Evolutionary conservation across 1,140 invertebrate species (phyloP).

Genomic region (Rhysida immarginata): DNA sequence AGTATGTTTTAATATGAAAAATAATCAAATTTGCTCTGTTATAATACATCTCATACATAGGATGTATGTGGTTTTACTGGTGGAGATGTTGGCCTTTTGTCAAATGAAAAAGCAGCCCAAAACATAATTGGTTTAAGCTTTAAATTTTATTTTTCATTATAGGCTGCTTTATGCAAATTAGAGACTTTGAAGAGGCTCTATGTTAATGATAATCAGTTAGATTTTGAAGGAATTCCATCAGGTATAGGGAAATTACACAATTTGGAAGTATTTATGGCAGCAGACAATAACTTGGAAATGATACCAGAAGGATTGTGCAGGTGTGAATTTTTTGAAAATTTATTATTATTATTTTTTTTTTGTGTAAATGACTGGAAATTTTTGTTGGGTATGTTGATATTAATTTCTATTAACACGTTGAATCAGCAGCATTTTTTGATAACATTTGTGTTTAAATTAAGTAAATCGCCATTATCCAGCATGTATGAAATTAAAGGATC

Average conservation of each 20-base stretch:
- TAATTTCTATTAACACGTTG: too few relatives aligned
- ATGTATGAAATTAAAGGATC: too few relatives aligned
- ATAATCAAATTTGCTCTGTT: too few relatives aligned
- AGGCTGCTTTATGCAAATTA: constrained; percentile 68
- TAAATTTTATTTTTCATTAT: constrained; percentile 4
- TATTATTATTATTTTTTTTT: constrained; percentile 4
- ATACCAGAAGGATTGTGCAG: constrained; percentile 94
- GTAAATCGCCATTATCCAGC: too few relatives aligned
- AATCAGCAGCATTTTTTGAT: too few relatives aligned
- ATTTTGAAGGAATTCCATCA: constrained; percentile 95
- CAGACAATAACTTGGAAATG: constrained; percentile 94
- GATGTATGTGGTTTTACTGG: neutral
- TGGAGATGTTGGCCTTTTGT: too few relatives aligned
- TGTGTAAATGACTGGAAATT: too few relatives aligned
- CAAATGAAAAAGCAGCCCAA: too few relatives aligned
- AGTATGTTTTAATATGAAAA: too few relatives aligned
- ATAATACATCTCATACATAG: constrained; percentile 5
- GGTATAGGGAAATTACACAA: constrained; percentile 90
- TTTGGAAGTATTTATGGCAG: constrained; percentile 89
- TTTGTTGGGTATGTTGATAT: too few relatives aligned
- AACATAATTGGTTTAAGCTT: neutral
- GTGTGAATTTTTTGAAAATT: constrained; percentile 29
- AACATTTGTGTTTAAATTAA: too few relatives aligned
- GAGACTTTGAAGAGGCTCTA: constrained; percentile 68
- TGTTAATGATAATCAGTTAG: constrained; percentile 84